These are phyloP conservation scores for Gyrodactylus salaris DNA, from an alignment of 1,140 invertebrate genomes.

Conservation along the genomic window DNA sequence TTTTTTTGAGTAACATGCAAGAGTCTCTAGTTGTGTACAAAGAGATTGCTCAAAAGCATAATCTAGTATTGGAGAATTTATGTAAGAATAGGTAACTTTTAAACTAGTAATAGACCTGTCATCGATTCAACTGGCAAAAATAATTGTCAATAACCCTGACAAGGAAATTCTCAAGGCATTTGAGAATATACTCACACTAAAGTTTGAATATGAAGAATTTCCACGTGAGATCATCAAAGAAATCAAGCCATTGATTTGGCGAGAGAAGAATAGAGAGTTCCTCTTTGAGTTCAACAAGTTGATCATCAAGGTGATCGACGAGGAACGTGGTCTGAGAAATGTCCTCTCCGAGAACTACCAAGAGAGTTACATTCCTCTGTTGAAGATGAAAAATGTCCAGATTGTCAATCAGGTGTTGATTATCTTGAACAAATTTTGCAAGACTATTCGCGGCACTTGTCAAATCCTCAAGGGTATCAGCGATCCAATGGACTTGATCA, in stretches of 20 bases:
- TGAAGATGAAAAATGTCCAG: background rate
- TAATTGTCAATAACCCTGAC: background rate
- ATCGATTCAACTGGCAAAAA: background rate
- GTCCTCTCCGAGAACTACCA: background rate
- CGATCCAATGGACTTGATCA: background rate
- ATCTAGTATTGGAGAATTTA: background rate
- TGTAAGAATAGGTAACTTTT: background rate
- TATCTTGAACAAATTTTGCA: background rate
- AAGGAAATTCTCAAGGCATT: background rate
- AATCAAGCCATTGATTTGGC: background rate
- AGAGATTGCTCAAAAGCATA: background rate
- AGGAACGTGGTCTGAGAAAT: background rate
- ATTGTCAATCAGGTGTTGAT: background rate
- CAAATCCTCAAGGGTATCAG: background rate
- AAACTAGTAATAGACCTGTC: background rate
- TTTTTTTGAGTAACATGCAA: background rate
- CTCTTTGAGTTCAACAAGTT: background rate
- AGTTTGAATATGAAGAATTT: background rate
- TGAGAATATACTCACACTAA: background rate
- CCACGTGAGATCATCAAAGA: background rate
- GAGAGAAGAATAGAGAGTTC: background rate
- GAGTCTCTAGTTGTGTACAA: background rate
- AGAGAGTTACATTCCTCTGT: background rate
- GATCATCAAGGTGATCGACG: background rate
- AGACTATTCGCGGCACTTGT: background rate